Base-by-base conservation (phyloP, 2,113 vertebrate genomes). In the Zosterops japonicus region DNA sequence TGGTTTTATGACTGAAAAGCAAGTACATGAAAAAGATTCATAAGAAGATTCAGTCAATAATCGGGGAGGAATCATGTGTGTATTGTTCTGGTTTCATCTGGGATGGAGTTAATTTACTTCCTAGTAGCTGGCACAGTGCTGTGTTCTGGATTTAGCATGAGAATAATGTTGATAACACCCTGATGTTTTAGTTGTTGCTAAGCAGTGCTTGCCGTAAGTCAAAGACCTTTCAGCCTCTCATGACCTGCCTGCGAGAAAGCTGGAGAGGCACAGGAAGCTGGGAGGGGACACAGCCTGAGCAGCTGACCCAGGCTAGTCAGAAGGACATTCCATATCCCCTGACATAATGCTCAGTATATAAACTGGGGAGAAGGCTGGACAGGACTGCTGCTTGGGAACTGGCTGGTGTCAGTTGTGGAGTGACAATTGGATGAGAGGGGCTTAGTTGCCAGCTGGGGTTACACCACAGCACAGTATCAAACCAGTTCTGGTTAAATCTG, bases 381-480 rank as follows among this genome's bases (percentile, higher is more conserved):
- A 39, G 36, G 12, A 33, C 33, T 89, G 52, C 44, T 75, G 33
- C 53, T 46, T 20, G 36, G n/a, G 20, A 47, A 6, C 28, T 39
- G 24, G 23, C 53, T 60, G 61, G 11, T 29, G 16, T 29, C 53
- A 60, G 12, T 0, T 46, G 20, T 9, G 21, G 33, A 46, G n/a
- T 5, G 28, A 41, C 28, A 14, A 53, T 16, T 3, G 29, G 28
- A 11, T 17, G 20, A 67, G 19, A 59, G 15, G 5, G 24, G 19
- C 7, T 75, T 29, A 8, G 4, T 2, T 59, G 46, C 13, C 53
- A 39, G 28, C 7, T 46, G 16, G 13, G 10, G 6, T 41, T 47
- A 22, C 29, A 41, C 7, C 13, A 5, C 0, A 0, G 8, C 24
- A 12, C 11, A 4, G 4, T 5, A 29, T 33, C 16, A 57, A 92